Base-by-base conservation (phyloP, 2,113 vertebrate genomes). In the Scartelaos histophorus region DNA sequence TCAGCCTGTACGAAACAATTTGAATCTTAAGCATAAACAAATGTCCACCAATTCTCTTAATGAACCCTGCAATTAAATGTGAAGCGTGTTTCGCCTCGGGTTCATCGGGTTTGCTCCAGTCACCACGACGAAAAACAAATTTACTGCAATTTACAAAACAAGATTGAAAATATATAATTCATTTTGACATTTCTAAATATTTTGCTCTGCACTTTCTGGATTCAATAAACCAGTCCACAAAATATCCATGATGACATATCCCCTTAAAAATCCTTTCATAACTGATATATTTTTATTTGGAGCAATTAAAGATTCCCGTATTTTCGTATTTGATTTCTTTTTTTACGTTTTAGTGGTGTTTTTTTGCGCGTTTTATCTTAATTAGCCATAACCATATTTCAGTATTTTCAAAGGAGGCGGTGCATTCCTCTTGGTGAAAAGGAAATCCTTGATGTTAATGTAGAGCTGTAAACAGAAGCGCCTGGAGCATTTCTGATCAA, bases 361-460 rank as follows among this genome's bases (percentile, higher is more conserved):
- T 80, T 57, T 57, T 56, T 58, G 24, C 51, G 10, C 77, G 47
- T 76, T 77, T 45, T 58, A 76, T 38, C 73, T 69, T n/a, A 82
- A 79, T 79, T 75, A 83, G 78, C 38, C 78, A 77, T 81, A 82
- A 64, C 71, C 71, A 74, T 73, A 61, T 75, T 85, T 83, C 71
- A 73, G 70, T 86, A 54, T 86, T 88, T 90, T 89, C 80, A 87
- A 82, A 88, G 81, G 82, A 84, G 84, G 75, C 71, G 74, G 74
- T 79, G 70, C 81, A 78, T 85, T 87, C 80, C 75, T 34, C 66
- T 54, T 62, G 75, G 81, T 87, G 78, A 70, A 82, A 82, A 90
- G 85, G 81, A 88, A 89, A 84, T 85, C 81, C 78, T 89, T 89
- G 88, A 90, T 89, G 88, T 88, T 90, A 88, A 90, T 85, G 79